A percentile compares a stretch with the other conserved stretches of the same genome.
Conservation (phyloP, 2,888 invertebrate species). For the Ophraella communa region DNA sequence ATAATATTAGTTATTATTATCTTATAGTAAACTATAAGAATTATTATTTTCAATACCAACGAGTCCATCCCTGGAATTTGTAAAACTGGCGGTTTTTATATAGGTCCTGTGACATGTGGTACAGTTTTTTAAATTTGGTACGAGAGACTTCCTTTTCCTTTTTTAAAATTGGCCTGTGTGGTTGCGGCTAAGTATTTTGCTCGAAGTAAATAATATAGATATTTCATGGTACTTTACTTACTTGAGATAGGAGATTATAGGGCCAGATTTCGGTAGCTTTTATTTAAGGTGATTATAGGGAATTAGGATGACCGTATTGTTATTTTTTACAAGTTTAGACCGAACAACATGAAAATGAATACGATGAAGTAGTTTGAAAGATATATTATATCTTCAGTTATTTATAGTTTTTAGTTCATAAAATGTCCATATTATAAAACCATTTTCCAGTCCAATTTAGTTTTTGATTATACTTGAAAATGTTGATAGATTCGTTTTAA, state of each 20-base stretch:
- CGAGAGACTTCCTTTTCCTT: slow-evolving; percentile 40
- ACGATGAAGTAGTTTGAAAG: slow-evolving; percentile 4
- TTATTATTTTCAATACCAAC: neutral
- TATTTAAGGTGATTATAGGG: slow-evolving; percentile 52
- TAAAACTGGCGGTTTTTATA: slow-evolving; percentile 21
- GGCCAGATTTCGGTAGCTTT: slow-evolving; percentile 51
- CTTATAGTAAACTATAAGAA: no score
- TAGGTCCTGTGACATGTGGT: slow-evolving; percentile 38
- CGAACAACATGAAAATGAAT: neutral
- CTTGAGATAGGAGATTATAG: slow-evolving; percentile 51
- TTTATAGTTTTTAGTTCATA: no score
- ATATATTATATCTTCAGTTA: slow-evolving; percentile 5
- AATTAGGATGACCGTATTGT: slow-evolving; percentile 36
- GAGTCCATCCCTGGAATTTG: slow-evolving; percentile 6
- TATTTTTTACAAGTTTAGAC: slow-evolving; percentile 30
- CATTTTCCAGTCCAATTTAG: no score
- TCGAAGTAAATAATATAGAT: slow-evolving; percentile 56
- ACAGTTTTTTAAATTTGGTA: slow-evolving; percentile 39
- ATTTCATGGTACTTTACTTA: slow-evolving; percentile 57
- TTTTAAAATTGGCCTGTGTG: slow-evolving; percentile 49
- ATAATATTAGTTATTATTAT: neutral
- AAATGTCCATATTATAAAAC: no score
- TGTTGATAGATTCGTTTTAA: no score
- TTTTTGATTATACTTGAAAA: no score
- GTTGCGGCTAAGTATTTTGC: slow-evolving; percentile 47